These are phyloP conservation scores for Sebastes iracundus DNA, from an alignment of 2,797 vertebrate genomes.

Conservation along the genomic window DNA sequence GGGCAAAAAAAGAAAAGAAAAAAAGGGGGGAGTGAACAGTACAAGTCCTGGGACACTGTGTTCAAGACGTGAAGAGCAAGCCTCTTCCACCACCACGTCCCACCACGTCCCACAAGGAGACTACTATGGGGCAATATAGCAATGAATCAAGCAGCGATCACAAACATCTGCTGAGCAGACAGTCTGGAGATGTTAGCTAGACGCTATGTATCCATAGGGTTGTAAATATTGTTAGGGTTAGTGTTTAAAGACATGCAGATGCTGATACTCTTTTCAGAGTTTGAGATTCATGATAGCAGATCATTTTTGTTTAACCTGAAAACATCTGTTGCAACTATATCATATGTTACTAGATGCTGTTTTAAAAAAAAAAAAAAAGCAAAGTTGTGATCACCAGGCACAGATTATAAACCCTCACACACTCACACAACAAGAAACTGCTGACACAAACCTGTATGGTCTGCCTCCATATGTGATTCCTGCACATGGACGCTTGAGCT, in stretches of 20 bases:
- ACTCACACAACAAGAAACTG: background rate
- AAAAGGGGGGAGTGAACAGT: background rate
- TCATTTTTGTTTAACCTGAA: background rate
- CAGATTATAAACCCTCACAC: background rate
- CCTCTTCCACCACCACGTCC: background rate
- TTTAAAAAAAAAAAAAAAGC: background rate
- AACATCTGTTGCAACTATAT: background rate
- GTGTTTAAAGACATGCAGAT: background rate
- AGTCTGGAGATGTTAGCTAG: background rate
- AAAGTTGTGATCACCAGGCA: background rate
- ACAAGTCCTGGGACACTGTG: slow-evolving; percentile 41
- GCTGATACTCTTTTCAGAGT: no score
- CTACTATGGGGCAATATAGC: background rate
- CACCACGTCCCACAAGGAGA: background rate
- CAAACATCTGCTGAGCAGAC: slow-evolving; percentile 10
- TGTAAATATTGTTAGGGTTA: background rate
- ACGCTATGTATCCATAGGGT: background rate
- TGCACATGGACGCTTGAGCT: background rate
- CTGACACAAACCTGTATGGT: slow-evolving; percentile 57
- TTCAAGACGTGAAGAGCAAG: slow-evolving; percentile 14
- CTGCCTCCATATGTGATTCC: slow-evolving; percentile 37
- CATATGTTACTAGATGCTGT: background rate
- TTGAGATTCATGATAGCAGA: background rate
- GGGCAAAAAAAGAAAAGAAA: background rate
- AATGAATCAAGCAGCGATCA: slow-evolving; percentile 10